Percentiles rank a stretch among this genome's conserved stretches.
Evolutionary conservation across 1,140 invertebrate genomes (phyloP).

Genomic region (Phortica variegata): DNA sequence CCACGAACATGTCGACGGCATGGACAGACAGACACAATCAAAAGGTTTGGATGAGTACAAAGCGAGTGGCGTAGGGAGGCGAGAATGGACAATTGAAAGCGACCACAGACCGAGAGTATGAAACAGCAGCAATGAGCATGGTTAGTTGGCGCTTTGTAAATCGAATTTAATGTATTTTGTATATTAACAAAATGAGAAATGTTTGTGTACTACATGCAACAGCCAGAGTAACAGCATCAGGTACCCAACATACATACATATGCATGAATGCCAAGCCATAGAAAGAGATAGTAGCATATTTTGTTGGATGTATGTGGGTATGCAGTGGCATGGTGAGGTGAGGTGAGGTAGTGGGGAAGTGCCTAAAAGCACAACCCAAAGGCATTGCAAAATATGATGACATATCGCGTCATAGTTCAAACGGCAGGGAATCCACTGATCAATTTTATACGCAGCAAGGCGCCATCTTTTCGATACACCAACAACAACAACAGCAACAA

Average conservation of each 20-base stretch:
- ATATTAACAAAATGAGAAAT: slow-evolving; percentile 44
- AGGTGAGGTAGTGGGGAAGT: neutral
- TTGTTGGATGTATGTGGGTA: too few relatives aligned
- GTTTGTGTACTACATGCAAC: slow-evolving; percentile 30
- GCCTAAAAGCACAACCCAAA: neutral
- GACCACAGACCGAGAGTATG: neutral
- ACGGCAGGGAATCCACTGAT: slow-evolving; percentile 57
- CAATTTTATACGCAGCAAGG: slow-evolving; percentile 57
- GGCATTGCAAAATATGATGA: slow-evolving; percentile 56
- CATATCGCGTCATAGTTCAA: slow-evolving; percentile 58
- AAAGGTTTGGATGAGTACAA: neutral
- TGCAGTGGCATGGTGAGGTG: too few relatives aligned
- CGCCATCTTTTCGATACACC: slow-evolving; percentile 46
- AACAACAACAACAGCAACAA: neutral
- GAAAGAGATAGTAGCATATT: too few relatives aligned
- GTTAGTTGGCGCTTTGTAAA: neutral
- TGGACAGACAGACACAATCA: neutral
- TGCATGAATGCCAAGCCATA: too few relatives aligned
- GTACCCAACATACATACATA: slow-evolving; percentile 25
- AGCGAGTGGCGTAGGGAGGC: neutral
- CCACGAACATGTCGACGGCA: neutral
- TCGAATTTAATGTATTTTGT: slow-evolving; percentile 7
- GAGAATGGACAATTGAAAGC: neutral
- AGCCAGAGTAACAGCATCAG: neutral
- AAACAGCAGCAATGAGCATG: neutral